Evolutionary conservation across 2,797 vertebrate species (phyloP), one percentile per base, ranked within the genome.

Genomic region (Phrynocephalus vlangalii): DNA sequence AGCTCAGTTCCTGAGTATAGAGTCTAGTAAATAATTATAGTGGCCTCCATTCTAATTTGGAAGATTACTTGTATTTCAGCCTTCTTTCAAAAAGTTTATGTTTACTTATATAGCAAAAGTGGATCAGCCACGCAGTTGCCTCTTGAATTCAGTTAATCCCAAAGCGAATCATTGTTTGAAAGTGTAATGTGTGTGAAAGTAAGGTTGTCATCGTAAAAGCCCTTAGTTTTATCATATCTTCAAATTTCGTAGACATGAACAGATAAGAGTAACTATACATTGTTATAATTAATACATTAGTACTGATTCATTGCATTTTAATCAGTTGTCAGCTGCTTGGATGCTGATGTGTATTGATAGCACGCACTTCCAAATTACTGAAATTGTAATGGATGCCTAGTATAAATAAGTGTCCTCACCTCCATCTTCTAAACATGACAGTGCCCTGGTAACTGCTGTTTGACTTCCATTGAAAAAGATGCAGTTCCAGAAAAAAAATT

Each of bases 191-290:
- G 88, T 91, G 87, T 91, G 86, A 88, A 84, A 83, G 78, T 48
- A 73, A 81, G 90, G 50, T 68, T 90, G 83, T 91, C 90, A 88
- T 91, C 89, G 91, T 87, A 88, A 85, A 91, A 88, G 56, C 92
- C 92, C 81, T 91, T 86, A 95, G 91, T 93, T 94, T 94, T 92
- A 93, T 50, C 8, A 67, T 50, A 56, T 67, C 44, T 84, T 81
- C n/a, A 76, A 24, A 20, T 33, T 56, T 68, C 63, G 81, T 82
- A 85, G 60, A 33, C 33, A 84, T 68, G 7, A 81, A 66, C 63
- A 56, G 30, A 11, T 81, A 56, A 7, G 20, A 83, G 5, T 44
- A 78, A 78, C 26, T 30, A 67, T 38, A 50, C 28, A 81, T 22
- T 80, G 80, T 48, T 56, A 76, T 33, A 38, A n/a, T 82, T 82